These are phyloP conservation scores for Panulirus ornatus DNA, from an alignment of 1,140 invertebrate species.

Conservation along the genomic window DNA sequence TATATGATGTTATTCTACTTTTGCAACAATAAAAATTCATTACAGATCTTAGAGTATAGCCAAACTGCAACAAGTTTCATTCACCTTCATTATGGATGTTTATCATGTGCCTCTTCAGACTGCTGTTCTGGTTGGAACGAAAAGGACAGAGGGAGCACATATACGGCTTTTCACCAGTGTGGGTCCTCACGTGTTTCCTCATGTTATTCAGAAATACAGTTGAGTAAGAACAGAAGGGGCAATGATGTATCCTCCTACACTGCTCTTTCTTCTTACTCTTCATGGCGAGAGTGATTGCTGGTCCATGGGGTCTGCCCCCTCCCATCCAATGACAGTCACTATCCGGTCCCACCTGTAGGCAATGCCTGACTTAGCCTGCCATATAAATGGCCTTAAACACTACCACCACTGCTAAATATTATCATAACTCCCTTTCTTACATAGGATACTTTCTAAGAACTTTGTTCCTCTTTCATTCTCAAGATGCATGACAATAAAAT, in stretches of 20 bases:
- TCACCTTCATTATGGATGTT: conserved; percentile 53
- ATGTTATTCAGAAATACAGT: conserved; percentile 45
- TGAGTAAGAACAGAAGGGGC: conserved; percentile 48
- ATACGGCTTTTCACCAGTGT: conserved; percentile 58
- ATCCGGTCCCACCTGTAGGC: conserved; percentile 51
- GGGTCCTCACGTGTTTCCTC: conserved; percentile 55
- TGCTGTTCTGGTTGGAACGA: conserved; percentile 56
- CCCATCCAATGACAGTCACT: conserved; percentile 46
- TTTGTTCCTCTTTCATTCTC: too few relatives aligned
- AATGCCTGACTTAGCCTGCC: conserved; percentile 49
- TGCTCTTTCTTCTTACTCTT: background rate
- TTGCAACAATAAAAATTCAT: background rate
- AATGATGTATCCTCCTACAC: conserved; percentile 37
- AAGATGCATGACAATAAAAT: too few relatives aligned
- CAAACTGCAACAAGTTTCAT: background rate
- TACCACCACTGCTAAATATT: background rate
- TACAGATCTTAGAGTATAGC: background rate
- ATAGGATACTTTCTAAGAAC: too few relatives aligned
- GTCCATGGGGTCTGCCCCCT: conserved; percentile 10
- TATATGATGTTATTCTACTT: background rate
- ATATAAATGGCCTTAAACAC: conserved; percentile 28
- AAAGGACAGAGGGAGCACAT: conserved; percentile 32
- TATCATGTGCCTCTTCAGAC: conserved; percentile 56
- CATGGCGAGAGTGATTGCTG: background rate
- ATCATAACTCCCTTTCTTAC: too few relatives aligned